A percentile compares a stretch with the other conserved stretches of the same genome.
These are phyloP conservation scores for Caretta caretta DNA, from an alignment of 2,113 vertebrate genomes.

Conservation along the genomic window DNA sequence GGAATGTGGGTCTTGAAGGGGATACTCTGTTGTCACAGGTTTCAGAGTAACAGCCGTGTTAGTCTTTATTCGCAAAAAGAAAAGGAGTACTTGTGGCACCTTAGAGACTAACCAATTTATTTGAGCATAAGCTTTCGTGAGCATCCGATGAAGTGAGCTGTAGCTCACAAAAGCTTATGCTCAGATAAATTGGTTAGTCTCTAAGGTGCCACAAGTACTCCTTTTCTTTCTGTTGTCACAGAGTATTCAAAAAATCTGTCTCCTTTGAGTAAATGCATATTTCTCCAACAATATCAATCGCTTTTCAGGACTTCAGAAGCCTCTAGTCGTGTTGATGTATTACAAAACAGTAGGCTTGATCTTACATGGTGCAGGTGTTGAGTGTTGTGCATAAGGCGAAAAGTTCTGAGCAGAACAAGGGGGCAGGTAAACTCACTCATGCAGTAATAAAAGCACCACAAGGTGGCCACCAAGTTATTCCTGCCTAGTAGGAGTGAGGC, in stretches of 20 bases:
- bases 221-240: background rate
- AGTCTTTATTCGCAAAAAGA: too few species aligned
- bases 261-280: background rate
- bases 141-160: too few species aligned
- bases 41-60: too few species aligned
- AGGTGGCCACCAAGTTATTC: background rate
- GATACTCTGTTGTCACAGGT: background rate
- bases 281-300: background rate
- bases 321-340: rapidly evolving
- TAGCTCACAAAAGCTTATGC: too few species aligned
- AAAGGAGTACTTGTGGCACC: too few species aligned
- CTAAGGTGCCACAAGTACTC: too few species aligned
- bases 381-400: rapidly evolving
- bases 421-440: rapidly evolving
- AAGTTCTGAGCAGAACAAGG: background rate
- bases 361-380: background rate
- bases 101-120: too few species aligned
- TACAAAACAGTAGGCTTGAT: background rate
- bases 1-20: background rate
- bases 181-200: too few species aligned
- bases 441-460: background rate
- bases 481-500: background rate
- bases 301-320: background rate
- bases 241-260: background rate
- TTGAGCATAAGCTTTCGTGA: too few species aligned